Percentiles rank a stretch among this genome's conserved stretches.
phyloP scores from a whole-genome alignment of 1,140 invertebrate species.

The Philotrypesis tridentata region DNA sequence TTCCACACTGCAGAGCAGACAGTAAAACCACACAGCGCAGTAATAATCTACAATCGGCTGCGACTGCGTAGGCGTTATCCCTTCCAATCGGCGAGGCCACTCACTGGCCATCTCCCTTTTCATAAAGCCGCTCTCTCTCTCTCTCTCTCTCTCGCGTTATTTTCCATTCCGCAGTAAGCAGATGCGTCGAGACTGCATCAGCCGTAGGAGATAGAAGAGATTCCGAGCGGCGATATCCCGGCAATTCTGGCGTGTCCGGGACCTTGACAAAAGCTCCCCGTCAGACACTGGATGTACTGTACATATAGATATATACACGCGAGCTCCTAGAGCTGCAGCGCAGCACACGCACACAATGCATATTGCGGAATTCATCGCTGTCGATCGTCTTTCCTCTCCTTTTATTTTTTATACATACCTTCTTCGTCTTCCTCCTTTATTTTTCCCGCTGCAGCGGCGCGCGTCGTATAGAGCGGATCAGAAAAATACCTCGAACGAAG shows the following conservation, averaged over 20 bases:
- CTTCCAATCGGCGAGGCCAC: not conserved
- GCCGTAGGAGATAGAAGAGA: not conserved
- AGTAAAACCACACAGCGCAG: not conserved
- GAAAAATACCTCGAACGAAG: not conserved
- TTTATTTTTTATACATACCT: not conserved
- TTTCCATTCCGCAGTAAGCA: slow-evolving; percentile 4
- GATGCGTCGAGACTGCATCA: slow-evolving; percentile 12
- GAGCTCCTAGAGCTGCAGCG: no score
- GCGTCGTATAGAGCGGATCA: not conserved
- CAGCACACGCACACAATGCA: not conserved
- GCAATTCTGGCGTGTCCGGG: slow-evolving; percentile 15
- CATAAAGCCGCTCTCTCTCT: not conserved
- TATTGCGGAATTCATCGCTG: slow-evolving; percentile 32
- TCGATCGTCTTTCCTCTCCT: slow-evolving; percentile 1
- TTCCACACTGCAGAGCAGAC: no score
- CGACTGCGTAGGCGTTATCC: not conserved
- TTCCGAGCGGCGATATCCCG: slow-evolving; percentile 26
- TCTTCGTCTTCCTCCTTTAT: not conserved
- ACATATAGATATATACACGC: no score
- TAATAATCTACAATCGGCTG: not conserved
- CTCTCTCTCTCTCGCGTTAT: no score
- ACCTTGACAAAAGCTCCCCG: slow-evolving; percentile 27
- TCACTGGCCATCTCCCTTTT: not conserved
- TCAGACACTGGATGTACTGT: no score
- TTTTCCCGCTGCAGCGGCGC: not conserved